Conservation (phyloP, 2,797 vertebrate genomes). For the Neosalanx taihuensis region DNA sequence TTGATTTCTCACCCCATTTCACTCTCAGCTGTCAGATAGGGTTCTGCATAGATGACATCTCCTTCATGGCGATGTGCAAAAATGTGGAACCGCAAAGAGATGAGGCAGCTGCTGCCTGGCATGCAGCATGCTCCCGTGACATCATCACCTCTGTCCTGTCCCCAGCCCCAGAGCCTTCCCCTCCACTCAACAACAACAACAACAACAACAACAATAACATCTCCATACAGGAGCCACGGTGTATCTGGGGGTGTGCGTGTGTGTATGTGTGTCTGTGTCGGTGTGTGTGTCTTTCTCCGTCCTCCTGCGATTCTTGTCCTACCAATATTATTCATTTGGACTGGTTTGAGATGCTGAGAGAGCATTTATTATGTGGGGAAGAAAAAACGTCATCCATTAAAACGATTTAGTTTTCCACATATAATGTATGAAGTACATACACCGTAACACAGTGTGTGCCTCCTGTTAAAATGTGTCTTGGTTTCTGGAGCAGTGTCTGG, state of each 20-base stretch:
- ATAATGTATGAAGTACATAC: background rate
- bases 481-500: conserved; percentile 52
- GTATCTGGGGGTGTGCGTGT: conserved; percentile 21
- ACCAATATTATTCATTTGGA: background rate
- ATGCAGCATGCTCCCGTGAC: conserved; percentile 56
- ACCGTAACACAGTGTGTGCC: conserved; percentile 36
- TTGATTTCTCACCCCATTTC: conserved; percentile 83
- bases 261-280: background rate
- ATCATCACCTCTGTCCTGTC: conserved; percentile 54
- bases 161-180: conserved; percentile 4
- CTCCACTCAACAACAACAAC: conserved; percentile 66
- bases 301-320: background rate
- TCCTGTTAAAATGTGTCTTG: conserved; percentile 57
- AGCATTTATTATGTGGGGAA: background rate
- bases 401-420: background rate
- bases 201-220: conserved; percentile 54
- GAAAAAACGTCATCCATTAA: background rate
- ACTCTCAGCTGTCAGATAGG: conserved; percentile 77
- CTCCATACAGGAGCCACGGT: conserved; percentile 49
- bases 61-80: conserved; percentile 64
- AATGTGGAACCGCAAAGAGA: conserved; percentile 70
- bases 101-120: conserved; percentile 75
- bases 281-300: background rate
- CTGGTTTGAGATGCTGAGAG: background rate
- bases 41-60: conserved; percentile 74